phyloP scores from a whole-genome alignment of 2,113 vertebrate species.

The Semicossyphus pulcher region DNA sequence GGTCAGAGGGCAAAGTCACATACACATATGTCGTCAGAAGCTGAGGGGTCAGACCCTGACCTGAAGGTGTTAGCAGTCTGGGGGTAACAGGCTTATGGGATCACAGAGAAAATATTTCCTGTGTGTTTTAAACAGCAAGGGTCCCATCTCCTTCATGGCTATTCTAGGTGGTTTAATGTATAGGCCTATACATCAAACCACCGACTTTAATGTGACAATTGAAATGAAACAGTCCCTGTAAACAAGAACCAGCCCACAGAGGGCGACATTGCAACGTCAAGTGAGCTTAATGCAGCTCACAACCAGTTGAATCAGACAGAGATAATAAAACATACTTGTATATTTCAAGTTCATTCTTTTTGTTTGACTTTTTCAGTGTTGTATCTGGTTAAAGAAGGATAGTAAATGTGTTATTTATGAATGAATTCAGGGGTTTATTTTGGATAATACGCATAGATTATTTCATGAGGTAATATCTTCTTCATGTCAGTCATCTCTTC shows the following conservation, averaged over 20 bases:
- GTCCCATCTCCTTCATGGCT: background rate
- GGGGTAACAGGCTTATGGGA: slow-evolving; percentile 34
- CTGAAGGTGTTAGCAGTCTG: background rate
- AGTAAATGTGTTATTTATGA: background rate
- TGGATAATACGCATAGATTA: too few relatives aligned
- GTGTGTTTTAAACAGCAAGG: slow-evolving; percentile 9
- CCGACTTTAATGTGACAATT: background rate
- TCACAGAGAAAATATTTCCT: slow-evolving; percentile 20
- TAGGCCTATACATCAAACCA: too few relatives aligned
- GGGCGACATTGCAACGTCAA: slow-evolving; percentile 65
- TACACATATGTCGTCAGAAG: background rate
- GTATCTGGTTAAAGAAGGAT: background rate
- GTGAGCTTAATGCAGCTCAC: background rate
- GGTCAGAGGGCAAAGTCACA: background rate
- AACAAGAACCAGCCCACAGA: slow-evolving; percentile 59
- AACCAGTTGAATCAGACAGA: background rate
- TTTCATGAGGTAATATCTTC: background rate
- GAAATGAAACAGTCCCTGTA: background rate
- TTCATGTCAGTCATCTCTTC: background rate
- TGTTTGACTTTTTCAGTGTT: background rate
- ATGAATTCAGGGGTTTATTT: background rate
- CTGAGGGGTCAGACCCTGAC: slow-evolving; percentile 2
- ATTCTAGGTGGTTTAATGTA: background rate
- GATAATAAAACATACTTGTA: background rate
- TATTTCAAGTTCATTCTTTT: background rate